Conservation (phyloP, 1,140 invertebrate genomes). For the Macrotrachela quadricornifera region DNA sequence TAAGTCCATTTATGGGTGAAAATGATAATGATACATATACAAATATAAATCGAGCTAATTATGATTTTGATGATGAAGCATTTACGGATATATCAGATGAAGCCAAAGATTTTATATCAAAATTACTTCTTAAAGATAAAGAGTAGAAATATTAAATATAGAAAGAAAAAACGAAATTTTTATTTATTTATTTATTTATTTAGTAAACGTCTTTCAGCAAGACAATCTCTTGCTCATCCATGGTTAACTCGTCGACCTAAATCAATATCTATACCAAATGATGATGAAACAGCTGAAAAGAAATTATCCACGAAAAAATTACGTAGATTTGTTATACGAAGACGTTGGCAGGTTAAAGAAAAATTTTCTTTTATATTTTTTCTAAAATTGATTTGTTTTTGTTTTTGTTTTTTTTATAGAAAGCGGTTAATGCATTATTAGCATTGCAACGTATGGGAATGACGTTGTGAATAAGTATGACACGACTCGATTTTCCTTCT, state of each 20-base stretch:
- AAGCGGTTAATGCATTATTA: conserved; percentile 9
- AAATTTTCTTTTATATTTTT: neutral
- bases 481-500: no score
- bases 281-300: conserved; percentile 29
- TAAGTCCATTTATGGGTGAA: conserved; percentile 94
- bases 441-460: conserved; percentile 8
- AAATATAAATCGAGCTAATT: conserved; percentile 65
- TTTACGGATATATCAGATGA: conserved; percentile 61
- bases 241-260: conserved; percentile 36
- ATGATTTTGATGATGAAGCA: conserved; percentile 71
- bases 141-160: conserved; percentile 45
- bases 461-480: neutral
- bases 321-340: conserved; percentile 69
- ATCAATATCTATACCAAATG: conserved; percentile 10
- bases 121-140: conserved; percentile 50
- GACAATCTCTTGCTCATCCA: conserved; percentile 44
- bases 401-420: neutral
- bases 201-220: conserved; percentile 45
- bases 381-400: neutral
- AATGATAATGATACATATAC: conserved; percentile 88
- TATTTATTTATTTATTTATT: conserved; percentile 11
- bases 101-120: conserved; percentile 71
- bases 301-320: conserved; percentile 53
- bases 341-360: conserved; percentile 45
- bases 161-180: neutral